These are phyloP conservation scores for Sclerurus mexicanus DNA, from an alignment of 2,113 vertebrate genomes.

Conservation along the genomic window DNA sequence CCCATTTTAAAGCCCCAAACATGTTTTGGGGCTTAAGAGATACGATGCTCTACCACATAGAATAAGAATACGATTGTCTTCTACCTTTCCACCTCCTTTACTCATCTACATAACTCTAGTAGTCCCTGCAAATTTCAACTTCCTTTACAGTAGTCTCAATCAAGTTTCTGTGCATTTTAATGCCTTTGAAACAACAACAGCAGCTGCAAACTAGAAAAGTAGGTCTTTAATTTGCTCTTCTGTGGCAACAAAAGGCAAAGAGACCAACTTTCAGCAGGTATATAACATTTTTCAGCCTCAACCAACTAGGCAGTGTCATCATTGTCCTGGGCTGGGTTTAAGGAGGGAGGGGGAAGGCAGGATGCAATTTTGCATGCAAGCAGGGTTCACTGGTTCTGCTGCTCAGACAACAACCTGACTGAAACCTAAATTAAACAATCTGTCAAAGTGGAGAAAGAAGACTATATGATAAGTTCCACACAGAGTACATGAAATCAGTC, in stretches of 20 bases:
- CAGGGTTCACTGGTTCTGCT: background rate
- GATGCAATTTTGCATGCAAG: background rate
- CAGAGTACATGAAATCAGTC: background rate
- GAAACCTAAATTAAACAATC: conserved; percentile 3
- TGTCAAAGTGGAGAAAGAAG: background rate
- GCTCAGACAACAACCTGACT: background rate
- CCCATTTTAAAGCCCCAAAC: background rate
- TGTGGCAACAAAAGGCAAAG: background rate
- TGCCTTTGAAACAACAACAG: background rate
- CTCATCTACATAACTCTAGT: background rate
- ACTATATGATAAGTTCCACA: background rate
- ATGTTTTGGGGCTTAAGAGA: background rate
- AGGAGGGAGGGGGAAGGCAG: background rate
- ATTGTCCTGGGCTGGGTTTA: background rate
- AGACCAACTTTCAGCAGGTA: background rate
- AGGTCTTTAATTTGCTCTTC: background rate
- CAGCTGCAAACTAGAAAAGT: background rate
- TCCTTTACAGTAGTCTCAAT: background rate
- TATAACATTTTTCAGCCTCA: background rate
- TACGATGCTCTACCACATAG: background rate
- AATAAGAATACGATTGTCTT: background rate
- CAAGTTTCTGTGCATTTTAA: background rate
- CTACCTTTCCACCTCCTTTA: background rate
- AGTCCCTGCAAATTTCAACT: background rate
- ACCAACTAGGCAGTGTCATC: background rate